phyloP scores from a whole-genome alignment of 2,797 vertebrate species.

The Pantherophis alleghaniensis region DNA sequence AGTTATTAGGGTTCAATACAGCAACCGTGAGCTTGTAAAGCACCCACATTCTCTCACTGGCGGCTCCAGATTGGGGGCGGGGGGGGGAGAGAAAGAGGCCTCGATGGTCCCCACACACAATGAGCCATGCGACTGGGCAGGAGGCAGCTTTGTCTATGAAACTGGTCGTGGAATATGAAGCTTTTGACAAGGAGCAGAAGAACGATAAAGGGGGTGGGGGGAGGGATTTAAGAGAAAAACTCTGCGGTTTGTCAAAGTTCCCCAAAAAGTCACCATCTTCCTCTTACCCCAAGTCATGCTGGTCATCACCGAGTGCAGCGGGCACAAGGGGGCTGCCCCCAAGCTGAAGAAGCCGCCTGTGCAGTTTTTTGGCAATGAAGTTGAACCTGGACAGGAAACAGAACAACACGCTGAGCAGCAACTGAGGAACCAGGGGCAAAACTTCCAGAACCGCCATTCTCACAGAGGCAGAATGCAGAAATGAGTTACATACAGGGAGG shows the following conservation, averaged over 20 bases:
- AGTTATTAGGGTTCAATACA: neutral
- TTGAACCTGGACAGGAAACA: slow-evolving; percentile 82
- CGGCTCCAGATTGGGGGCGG: neutral
- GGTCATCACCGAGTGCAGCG: slow-evolving; percentile 87
- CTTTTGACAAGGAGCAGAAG: neutral
- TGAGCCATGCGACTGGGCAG: too few relatives aligned
- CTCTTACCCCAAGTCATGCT: slow-evolving; percentile 92
- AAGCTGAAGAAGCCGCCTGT: slow-evolving; percentile 87
- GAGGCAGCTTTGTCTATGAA: neutral
- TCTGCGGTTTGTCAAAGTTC: too few relatives aligned
- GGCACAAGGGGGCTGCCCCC: slow-evolving; percentile 81
- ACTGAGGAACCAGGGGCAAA: neutral
- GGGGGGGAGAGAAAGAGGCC: neutral
- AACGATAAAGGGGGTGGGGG: neutral
- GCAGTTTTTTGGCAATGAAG: slow-evolving; percentile 92
- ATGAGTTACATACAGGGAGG: neutral
- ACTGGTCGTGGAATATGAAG: neutral
- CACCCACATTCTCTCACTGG: neutral
- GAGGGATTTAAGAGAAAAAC: neutral
- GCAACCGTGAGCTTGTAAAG: neutral
- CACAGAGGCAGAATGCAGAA: neutral
- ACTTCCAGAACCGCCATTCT: neutral
- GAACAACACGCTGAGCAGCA: neutral
- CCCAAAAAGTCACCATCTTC: neutral
- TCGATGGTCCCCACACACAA: neutral